These are phyloP conservation scores for Lutjanus campechanus DNA, from an alignment of 2,797 vertebrate species.

Conservation along the genomic window DNA sequence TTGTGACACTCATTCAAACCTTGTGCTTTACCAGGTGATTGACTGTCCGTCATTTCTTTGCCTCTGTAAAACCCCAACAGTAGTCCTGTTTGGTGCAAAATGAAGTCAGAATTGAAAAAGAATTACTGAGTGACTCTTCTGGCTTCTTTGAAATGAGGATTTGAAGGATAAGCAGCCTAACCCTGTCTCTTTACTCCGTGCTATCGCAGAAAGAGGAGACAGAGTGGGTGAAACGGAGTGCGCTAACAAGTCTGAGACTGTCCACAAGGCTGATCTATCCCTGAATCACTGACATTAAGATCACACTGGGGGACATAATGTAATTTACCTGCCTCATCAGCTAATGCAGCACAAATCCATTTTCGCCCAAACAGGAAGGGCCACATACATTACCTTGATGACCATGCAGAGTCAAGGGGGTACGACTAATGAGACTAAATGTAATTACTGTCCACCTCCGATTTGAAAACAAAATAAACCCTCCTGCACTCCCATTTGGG, in stretches of 20 bases:
- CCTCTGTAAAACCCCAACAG: conserved; percentile 36
- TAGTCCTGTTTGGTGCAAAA: conserved; percentile 28
- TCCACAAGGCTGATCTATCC: conserved; percentile 71
- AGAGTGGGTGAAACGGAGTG: conserved; percentile 30
- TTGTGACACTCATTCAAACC: conserved; percentile 37
- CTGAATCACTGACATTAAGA: conserved; percentile 86
- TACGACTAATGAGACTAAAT: conserved; percentile 85
- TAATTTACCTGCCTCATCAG: conserved; percentile 89
- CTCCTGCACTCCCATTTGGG: conserved; percentile 60
- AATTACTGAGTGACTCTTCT: conserved; percentile 25
- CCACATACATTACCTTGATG: conserved; percentile 89
- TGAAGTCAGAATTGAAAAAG: conserved; percentile 37
- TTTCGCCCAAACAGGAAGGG: conserved; percentile 85
- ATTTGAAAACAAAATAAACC: conserved; percentile 83
- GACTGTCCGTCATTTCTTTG: conserved; percentile 30
- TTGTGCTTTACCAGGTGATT: conserved; percentile 25
- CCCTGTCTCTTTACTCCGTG: conserved; percentile 12
- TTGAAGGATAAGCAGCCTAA: conserved; percentile 46
- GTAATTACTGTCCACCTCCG: conserved; percentile 85
- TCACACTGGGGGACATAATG: conserved; percentile 88
- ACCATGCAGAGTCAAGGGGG: conserved; percentile 81
- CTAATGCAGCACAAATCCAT: conserved; percentile 90
- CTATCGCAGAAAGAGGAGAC: conserved; percentile 27
- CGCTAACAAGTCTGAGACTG: conserved; percentile 62
- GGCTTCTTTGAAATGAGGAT: conserved; percentile 37